Conservation (phyloP, 1,140 invertebrate species). For the Copidosoma floridanum region DNA sequence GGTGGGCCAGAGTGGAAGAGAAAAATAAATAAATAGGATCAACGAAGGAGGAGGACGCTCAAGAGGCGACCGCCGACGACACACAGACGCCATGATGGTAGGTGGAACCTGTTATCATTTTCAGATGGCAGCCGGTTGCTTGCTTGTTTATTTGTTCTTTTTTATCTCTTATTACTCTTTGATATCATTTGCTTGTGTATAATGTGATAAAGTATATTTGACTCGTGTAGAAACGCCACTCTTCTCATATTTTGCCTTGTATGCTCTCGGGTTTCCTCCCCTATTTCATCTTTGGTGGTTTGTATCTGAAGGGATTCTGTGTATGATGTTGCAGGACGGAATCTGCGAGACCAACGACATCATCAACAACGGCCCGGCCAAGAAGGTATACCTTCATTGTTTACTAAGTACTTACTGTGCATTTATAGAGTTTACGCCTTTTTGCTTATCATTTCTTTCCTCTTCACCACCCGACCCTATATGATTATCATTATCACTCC, state of each 20-base stretch:
- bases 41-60: constrained; percentile 39
- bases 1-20: neutral
- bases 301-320: neutral
- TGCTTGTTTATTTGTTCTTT: too few relatives aligned
- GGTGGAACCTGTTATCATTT: constrained; percentile 58
- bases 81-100: constrained; percentile 59
- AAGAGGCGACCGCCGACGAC: too few relatives aligned
- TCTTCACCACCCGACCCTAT: neutral
- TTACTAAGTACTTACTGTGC: constrained; percentile 13
- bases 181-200: too few relatives aligned
- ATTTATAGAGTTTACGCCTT: neutral
- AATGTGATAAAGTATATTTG: too few relatives aligned
- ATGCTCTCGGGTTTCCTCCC: too few relatives aligned
- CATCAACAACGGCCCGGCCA: constrained; percentile 45
- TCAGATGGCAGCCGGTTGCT: constrained; percentile 46
- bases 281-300: neutral
- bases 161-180: too few relatives aligned
- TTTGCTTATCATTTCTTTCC: constrained; percentile 6
- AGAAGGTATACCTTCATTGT: constrained; percentile 42
- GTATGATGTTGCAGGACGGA: constrained; percentile 53
- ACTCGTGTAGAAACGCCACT: too few relatives aligned
- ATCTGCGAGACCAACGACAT: constrained; percentile 53
- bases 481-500: too few relatives aligned
- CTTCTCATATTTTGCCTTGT: too few relatives aligned
- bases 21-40: constrained; percentile 10